Conservation (phyloP, 2,113 vertebrate genomes). For the Gavialis gangeticus region DNA sequence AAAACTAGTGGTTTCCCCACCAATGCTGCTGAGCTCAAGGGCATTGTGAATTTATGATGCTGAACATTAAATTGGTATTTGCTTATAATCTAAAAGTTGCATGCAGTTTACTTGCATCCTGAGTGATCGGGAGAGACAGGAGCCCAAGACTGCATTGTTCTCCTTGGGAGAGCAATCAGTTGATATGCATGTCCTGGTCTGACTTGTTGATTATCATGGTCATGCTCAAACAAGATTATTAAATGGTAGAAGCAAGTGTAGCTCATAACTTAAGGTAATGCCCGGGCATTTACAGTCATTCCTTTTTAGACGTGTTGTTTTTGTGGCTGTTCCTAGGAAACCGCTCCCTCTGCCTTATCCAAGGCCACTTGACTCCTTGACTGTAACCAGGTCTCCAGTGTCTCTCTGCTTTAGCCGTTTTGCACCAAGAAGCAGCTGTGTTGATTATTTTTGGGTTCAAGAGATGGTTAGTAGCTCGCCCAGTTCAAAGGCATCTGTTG, state of each 20-base stretch:
- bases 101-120: background rate
- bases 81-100: background rate
- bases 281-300: background rate
- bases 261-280: background rate
- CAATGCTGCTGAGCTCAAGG: background rate
- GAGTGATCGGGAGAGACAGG: background rate
- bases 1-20: background rate
- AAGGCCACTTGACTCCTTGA: background rate
- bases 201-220: background rate
- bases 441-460: background rate
- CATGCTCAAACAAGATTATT: background rate
- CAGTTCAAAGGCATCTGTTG: background rate
- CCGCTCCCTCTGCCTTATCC: accelerated
- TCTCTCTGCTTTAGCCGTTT: background rate
- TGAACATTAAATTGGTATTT: background rate
- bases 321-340: background rate
- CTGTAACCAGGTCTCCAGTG: background rate
- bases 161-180: background rate
- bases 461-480: background rate
- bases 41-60: background rate
- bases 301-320: background rate
- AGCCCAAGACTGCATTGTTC: background rate
- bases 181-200: background rate
- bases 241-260: background rate
- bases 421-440: background rate